These are phyloP conservation scores for Acridotheres tristis DNA, from an alignment of 2,797 vertebrate species.

Conservation along the genomic window DNA sequence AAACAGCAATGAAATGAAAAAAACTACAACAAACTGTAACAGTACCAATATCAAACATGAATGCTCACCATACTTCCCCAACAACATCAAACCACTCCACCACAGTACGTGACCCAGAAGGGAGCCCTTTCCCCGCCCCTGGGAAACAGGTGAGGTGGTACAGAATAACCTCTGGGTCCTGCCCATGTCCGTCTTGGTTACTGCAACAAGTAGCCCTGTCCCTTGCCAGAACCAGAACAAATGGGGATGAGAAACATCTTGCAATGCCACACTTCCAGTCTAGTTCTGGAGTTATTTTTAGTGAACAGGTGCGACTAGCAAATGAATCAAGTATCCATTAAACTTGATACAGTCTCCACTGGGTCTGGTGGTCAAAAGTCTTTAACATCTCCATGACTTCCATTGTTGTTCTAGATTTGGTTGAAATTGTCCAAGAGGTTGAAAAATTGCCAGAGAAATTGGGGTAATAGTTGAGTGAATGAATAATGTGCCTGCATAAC, in stretches of 20 bases:
- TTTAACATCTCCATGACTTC: not conserved
- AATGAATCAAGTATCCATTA: not conserved
- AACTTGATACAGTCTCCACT: not conserved
- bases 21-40: not conserved
- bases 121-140: fast-evolving
- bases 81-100: no score
- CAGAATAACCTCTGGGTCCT: not conserved
- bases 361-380: not conserved
- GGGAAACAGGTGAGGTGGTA: not conserved
- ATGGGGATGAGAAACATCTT: not conserved
- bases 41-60: not conserved
- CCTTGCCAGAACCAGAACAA: not conserved
- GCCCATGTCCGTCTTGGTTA: no score
- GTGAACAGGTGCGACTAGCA: not conserved
- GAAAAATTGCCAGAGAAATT: not conserved
- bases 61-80: not conserved
- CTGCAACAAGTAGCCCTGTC: not conserved
- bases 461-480: not conserved
- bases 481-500: not conserved
- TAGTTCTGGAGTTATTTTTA: not conserved
- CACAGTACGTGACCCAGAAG: fast-evolving
- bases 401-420: not conserved
- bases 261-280: not conserved
- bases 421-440: not conserved
- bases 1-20: not conserved